Percentiles rank a stretch among this genome's conserved stretches.
These are phyloP conservation scores for Macrobrachium rosenbergii DNA, from an alignment of 1,140 invertebrate genomes.

Conservation along the genomic window DNA sequence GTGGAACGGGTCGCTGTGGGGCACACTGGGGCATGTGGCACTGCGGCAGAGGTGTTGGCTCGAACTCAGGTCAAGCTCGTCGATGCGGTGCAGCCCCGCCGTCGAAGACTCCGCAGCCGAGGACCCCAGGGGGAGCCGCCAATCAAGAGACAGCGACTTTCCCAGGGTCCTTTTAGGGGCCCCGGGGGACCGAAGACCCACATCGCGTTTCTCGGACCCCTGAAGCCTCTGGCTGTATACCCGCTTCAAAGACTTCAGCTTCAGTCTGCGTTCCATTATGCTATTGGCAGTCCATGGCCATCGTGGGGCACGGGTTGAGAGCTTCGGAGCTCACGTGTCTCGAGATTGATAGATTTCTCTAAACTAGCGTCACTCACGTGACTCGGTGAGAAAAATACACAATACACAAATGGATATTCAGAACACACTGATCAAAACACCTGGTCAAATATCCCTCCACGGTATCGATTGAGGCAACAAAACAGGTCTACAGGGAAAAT, in stretches of 20 bases:
- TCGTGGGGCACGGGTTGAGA: conserved; percentile 1
- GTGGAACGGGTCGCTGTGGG: conserved; percentile 64
- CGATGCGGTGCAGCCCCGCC: conserved; percentile 42
- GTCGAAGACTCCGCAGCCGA: conserved; percentile 53
- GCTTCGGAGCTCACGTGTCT: too few relatives aligned
- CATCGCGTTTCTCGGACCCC: conserved; percentile 52
- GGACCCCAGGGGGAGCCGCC: conserved; percentile 66
- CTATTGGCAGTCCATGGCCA: neutral
- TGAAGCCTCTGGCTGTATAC: conserved; percentile 56
- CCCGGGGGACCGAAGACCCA: conserved; percentile 52
- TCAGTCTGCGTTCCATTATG: conserved; percentile 55
- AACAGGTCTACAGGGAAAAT: too few relatives aligned
- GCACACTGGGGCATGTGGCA: conserved; percentile 59
- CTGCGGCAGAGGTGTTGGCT: conserved; percentile 58
- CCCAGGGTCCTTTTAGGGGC: conserved; percentile 46
- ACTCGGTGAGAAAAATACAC: neutral
- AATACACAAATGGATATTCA: too few relatives aligned
- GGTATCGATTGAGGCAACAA: too few relatives aligned
- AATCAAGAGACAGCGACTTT: conserved; percentile 54
- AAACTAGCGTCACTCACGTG: neutral
- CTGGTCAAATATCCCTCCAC: too few relatives aligned
- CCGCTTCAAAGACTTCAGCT: conserved; percentile 61
- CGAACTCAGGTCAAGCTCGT: conserved; percentile 52
- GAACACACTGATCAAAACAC: neutral
- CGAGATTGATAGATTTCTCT: neutral